phyloP scores from a whole-genome alignment of 2,797 vertebrate species.

The Mallotus villosus region DNA sequence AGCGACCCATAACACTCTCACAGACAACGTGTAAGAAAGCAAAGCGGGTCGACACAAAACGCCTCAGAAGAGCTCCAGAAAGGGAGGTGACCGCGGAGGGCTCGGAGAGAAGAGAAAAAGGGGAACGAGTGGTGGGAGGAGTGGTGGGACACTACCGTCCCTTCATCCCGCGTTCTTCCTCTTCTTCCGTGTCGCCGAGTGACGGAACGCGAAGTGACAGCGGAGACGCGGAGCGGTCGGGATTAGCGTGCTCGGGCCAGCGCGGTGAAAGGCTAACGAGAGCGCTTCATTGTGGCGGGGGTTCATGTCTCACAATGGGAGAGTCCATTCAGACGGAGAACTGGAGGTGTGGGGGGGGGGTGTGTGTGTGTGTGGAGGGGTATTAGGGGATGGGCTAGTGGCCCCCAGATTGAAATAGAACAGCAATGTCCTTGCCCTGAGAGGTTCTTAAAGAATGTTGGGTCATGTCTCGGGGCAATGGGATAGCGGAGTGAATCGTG shows the following conservation, averaged over 20 bases:
- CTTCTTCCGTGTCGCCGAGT: conserved; percentile 55
- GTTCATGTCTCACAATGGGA: conserved; percentile 57
- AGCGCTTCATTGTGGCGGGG: conserved; percentile 60
- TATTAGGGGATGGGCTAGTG: conserved; percentile 5
- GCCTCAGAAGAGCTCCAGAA: too few relatives aligned
- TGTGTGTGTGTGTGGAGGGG: too few relatives aligned
- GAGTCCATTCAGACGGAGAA: conserved; percentile 10
- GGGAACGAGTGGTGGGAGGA: too few relatives aligned
- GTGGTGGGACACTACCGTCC: too few relatives aligned
- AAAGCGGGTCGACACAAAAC: too few relatives aligned
- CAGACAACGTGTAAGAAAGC: too few relatives aligned
- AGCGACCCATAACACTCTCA: too few relatives aligned
- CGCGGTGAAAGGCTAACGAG: conserved; percentile 67
- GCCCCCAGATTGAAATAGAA: background rate
- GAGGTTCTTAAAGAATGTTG: background rate
- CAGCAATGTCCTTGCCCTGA: background rate
- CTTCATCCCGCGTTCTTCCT: conserved; percentile 44
- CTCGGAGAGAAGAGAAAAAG: conserved; percentile 56
- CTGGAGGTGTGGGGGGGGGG: background rate
- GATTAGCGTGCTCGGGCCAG: conserved; percentile 61
- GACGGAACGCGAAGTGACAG: conserved; percentile 74
- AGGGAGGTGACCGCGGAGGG: conserved; percentile 23
- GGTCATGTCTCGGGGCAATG: background rate
- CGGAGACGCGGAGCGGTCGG: conserved; percentile 6
- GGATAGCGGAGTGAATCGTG: background rate